A percentile compares a stretch with the other conserved stretches of the same genome.
These are phyloP conservation scores for Contarinia nasturtii DNA, from an alignment of 1,140 invertebrate species.

Conservation along the genomic window DNA sequence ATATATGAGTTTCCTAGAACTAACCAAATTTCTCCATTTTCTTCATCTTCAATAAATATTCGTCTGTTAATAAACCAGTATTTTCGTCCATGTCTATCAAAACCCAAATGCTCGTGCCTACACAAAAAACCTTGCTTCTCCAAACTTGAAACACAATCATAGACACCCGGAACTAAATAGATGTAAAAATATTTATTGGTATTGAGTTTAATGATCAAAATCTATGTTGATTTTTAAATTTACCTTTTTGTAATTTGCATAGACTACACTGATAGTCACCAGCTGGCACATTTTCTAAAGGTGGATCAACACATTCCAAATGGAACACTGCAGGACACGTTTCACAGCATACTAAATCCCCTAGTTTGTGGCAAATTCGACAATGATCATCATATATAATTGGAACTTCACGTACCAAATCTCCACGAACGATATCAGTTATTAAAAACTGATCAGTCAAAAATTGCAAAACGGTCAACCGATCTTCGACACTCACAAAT, in stretches of 20 bases:
- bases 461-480: constrained; percentile 74
- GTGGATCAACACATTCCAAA: constrained; percentile 86
- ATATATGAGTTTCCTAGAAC: too few relatives aligned
- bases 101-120: constrained; percentile 83
- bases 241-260: constrained; percentile 66
- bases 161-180: constrained; percentile 65
- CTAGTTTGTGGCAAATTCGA: constrained; percentile 81
- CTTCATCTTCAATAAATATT: constrained; percentile 77
- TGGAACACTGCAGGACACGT: constrained; percentile 94
- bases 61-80: constrained; percentile 89
- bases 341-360: constrained; percentile 90
- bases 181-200: too few relatives aligned
- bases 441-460: constrained; percentile 84
- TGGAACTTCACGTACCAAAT: constrained; percentile 84
- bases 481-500: constrained; percentile 62
- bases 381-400: constrained; percentile 92
- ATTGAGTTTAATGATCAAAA: too few relatives aligned
- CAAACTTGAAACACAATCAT: constrained; percentile 77
- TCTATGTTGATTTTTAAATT: too few relatives aligned
- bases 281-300: constrained; percentile 76
- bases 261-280: constrained; percentile 93
- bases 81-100: constrained; percentile 84
- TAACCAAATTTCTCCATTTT: constrained; percentile 51
- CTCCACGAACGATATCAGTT: constrained; percentile 83
- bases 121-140: constrained; percentile 82